phyloP scores from a whole-genome alignment of 2,113 vertebrate species.

The Gulo gulo region DNA sequence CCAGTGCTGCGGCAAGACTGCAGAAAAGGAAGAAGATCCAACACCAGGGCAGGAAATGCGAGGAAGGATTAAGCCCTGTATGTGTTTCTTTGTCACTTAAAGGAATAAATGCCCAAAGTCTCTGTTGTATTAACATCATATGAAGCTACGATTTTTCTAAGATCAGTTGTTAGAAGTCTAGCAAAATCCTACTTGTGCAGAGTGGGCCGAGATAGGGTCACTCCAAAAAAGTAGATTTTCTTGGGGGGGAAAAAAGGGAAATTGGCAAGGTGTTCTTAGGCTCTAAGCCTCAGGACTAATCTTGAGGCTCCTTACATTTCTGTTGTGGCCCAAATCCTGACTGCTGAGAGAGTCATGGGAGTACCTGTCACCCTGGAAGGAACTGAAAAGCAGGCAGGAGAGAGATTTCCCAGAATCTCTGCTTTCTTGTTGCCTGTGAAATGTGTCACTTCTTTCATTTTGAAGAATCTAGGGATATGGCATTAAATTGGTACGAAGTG shows the following conservation, averaged over 20 bases:
- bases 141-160: neutral
- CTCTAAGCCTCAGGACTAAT: neutral
- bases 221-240: neutral
- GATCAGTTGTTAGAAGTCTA: neutral
- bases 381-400: neutral
- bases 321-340: neutral
- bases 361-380: neutral
- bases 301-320: neutral
- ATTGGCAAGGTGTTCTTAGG: neutral
- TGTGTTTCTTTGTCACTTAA: neutral
- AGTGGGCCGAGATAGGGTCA: neutral
- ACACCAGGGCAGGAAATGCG: neutral
- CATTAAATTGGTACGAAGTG: slow-evolving; percentile 41
- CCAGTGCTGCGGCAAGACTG: neutral
- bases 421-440: slow-evolving; percentile 2
- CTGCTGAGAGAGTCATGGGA: neutral
- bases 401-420: neutral
- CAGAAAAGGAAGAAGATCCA: neutral
- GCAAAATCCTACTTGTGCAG: slow-evolving; percentile 10
- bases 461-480: neutral
- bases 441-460: slow-evolving; percentile 45
- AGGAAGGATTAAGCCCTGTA: neutral
- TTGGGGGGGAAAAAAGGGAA: neutral
- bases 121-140: neutral
- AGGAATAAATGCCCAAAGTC: neutral